Percentiles rank a stretch among this genome's conserved stretches.
Conservation (phyloP, 2,113 vertebrate genomes). For the Campylomormyrus tamandua region DNA sequence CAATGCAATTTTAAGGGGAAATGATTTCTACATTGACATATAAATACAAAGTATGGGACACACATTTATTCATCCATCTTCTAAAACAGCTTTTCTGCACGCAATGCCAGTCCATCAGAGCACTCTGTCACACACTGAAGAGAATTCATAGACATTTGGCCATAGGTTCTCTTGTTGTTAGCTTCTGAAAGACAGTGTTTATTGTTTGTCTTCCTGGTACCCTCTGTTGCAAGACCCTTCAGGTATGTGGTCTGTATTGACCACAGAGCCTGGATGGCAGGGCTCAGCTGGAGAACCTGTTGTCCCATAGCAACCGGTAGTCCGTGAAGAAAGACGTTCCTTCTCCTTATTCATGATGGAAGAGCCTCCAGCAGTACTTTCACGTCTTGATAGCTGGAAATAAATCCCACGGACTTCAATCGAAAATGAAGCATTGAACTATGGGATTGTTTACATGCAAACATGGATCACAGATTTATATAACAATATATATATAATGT, state of each 20-base stretch:
- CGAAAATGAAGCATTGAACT: not conserved
- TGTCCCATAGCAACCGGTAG: conserved; percentile 43
- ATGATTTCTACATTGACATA: not conserved
- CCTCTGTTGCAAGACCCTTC: conserved; percentile 36
- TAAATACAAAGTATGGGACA: not conserved
- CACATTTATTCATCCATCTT: not conserved
- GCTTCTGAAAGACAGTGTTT: not conserved
- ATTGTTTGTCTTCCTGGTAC: conserved; percentile 20
- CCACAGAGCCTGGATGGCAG: not conserved
- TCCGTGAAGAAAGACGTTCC: conserved; percentile 26
- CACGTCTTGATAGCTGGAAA: conserved; percentile 33
- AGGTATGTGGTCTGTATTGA: not conserved
- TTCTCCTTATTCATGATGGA: conserved; percentile 30
- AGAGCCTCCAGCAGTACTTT: conserved; percentile 6
- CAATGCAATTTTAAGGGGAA: not conserved
- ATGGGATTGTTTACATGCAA: not conserved
- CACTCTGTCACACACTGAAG: not conserved
- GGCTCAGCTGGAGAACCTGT: not conserved
- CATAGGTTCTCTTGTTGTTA: not conserved
- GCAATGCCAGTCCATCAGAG: not conserved
- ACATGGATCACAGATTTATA: not conserved
- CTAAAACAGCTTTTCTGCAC: not conserved
- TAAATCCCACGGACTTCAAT: not conserved
- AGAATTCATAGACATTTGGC: not conserved
- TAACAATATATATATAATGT: not conserved